These are phyloP conservation scores for Parauchenoglanis ngamensis DNA, from an alignment of 2,797 vertebrate genomes.

Conservation along the genomic window DNA sequence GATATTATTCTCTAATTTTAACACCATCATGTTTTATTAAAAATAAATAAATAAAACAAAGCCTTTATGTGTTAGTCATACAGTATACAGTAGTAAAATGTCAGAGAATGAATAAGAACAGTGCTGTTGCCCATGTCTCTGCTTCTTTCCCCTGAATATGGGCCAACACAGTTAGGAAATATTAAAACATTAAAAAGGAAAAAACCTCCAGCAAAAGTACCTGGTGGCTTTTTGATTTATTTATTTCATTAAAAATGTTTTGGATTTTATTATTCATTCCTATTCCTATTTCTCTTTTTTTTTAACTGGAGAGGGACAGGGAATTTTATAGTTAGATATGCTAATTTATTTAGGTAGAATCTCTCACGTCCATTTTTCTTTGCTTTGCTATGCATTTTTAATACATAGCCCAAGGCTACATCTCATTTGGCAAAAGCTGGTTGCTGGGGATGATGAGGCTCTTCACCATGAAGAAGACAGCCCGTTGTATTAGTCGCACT, in stretches of 20 bases:
- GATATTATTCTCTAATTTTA: not conserved
- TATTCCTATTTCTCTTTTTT: slow-evolving; percentile 65
- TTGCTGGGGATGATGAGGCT: slow-evolving; percentile 88
- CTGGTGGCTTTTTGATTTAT: slow-evolving; percentile 55
- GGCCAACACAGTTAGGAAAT: not conserved
- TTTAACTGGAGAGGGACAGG: slow-evolving; percentile 65
- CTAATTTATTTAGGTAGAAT: slow-evolving; percentile 87
- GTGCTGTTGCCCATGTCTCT: slow-evolving; percentile 9
- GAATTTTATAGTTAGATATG: slow-evolving; percentile 83
- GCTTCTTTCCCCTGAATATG: not conserved
- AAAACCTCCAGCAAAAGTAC: not conserved
- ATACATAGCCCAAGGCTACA: slow-evolving; percentile 89
- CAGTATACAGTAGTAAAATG: not conserved
- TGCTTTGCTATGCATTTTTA: slow-evolving; percentile 99
- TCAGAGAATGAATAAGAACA: slow-evolving; percentile 7
- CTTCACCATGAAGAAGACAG: slow-evolving; percentile 85
- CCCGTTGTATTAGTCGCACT: slow-evolving; percentile 68
- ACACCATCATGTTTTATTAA: too few relatives aligned
- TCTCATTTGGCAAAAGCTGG: slow-evolving; percentile 92
- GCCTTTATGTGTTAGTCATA: not conserved
- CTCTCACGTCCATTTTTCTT: slow-evolving; percentile 90
- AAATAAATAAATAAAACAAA: too few relatives aligned
- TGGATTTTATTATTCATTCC: slow-evolving; percentile 74
- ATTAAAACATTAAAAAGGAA: not conserved
- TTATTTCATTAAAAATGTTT: slow-evolving; percentile 62